Evolutionary conservation across 2,797 vertebrate species (phyloP).

Genomic region (Myioborus miniatus): DNA sequence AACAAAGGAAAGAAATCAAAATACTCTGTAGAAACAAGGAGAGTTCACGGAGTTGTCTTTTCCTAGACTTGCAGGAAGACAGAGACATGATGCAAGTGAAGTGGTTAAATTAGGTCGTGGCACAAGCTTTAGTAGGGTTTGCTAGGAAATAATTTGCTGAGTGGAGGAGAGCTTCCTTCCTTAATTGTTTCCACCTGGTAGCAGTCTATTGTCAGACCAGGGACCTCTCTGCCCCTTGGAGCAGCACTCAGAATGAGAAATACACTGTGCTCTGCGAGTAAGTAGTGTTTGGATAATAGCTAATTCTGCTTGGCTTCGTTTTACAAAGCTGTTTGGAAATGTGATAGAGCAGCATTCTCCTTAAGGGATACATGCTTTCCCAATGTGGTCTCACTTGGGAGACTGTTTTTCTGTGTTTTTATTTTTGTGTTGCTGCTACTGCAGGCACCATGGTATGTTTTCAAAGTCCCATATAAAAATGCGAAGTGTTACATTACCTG

Average conservation of each 20-base stretch:
- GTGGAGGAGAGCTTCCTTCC: constrained; percentile 57
- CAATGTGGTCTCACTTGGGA: constrained; percentile 9
- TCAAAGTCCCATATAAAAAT: constrained; percentile 24
- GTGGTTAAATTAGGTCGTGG: constrained; percentile 25
- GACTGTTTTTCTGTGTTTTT: neutral
- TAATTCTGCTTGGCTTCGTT: neutral
- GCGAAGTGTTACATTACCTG: neutral
- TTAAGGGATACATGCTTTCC: neutral
- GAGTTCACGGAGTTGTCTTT: neutral
- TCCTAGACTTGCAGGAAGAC: neutral
- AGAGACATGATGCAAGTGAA: neutral
- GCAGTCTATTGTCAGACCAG: constrained; percentile 28
- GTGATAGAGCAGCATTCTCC: neutral
- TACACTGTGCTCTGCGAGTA: rapidly evolving
- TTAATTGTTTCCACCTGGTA: constrained; percentile 67
- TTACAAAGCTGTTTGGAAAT: neutral
- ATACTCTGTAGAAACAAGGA: neutral
- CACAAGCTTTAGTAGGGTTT: neutral
- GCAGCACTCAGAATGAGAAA: neutral
- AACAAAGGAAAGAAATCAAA: neutral
- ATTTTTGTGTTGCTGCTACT: neutral
- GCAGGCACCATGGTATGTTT: constrained; percentile 7
- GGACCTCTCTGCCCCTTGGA: constrained; percentile 19
- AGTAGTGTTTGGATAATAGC: neutral
- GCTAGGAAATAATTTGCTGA: constrained; percentile 49